Evolutionary conservation across 2,797 vertebrate genomes (phyloP), one percentile per base, ranked within the genome.

Genomic region (Manis javanica): DNA sequence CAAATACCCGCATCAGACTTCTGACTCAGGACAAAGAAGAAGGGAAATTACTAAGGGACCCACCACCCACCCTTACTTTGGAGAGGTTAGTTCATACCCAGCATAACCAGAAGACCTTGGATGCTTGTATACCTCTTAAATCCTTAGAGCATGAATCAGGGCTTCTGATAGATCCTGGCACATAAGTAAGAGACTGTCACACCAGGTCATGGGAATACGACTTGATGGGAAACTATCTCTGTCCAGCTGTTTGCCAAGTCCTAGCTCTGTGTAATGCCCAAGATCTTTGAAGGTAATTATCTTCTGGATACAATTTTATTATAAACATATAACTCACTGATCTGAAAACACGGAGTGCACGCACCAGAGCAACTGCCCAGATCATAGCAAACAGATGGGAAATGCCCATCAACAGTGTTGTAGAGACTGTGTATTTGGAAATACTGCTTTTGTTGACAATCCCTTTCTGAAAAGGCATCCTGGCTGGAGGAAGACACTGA

Each of bases 251-350:
- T 64, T 86, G 72, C 94, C 93, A 92, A 77, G 77, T 69, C 57
- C 63, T 10, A 31, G 29, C 13, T 92, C 82, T 19, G 37, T 5
- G 46, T 31, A 66, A 87, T 74, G 92, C 90, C 77, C 64, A 15
- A 69, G 72, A 61, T 39, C 75, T 85, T 75, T 92, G 74, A 91
- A 72, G 79, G 88, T 81, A 82, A 95, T 97, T 96, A 95, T 89
- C 77, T 89, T 72, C 79, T 13, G 2, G 91, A 95, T 74, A 39
- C 46, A 90, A 69, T 49, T 95, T 94, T 75, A 88, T 94, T 85
- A 57, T 59, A 79, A 90, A 95, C 83, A 85, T 95, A 86, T 85
- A 75, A 85, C 59, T 85, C 7, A 29, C 46, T 61, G 91, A 57
- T 77, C 85, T 49, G 95, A 94, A 97, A 94, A 91, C 83, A 87